phyloP scores from a whole-genome alignment of 2,113 vertebrate genomes.

The Dryoscopus gambensis region DNA sequence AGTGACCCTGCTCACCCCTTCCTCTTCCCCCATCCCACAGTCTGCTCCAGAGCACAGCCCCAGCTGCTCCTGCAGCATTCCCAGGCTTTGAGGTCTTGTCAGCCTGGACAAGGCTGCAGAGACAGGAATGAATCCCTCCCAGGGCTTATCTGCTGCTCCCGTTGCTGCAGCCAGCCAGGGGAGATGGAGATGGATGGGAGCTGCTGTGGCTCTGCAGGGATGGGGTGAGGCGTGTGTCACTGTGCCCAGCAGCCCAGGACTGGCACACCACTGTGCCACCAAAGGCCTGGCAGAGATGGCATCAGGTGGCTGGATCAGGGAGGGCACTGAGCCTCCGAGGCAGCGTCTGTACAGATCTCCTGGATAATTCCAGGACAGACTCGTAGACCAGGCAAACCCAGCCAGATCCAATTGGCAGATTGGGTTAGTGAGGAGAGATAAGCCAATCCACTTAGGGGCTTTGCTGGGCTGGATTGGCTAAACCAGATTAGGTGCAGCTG shows the following conservation, averaged over 20 bases:
- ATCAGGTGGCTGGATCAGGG: not conserved
- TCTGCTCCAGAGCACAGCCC: not conserved
- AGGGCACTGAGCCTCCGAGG: not conserved
- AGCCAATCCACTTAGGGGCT: slow-evolving; percentile 27
- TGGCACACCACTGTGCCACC: not conserved
- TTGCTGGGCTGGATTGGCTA: not conserved
- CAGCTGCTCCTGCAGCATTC: not conserved
- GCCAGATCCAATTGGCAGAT: slow-evolving; percentile 13
- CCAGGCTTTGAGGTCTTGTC: not conserved
- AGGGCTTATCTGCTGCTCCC: not conserved
- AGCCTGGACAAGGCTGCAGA: not conserved
- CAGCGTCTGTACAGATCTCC: not conserved
- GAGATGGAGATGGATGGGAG: not conserved
- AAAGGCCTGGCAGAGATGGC: not conserved
- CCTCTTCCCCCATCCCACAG: not conserved
- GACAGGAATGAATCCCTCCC: not conserved
- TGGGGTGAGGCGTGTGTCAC: too few relatives aligned
- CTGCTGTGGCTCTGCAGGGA: not conserved
- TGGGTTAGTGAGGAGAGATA: not conserved
- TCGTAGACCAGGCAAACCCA: not conserved
- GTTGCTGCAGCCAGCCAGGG: not conserved
- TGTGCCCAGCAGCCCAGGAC: not conserved
- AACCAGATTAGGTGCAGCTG: slow-evolving; percentile 14
- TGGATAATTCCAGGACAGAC: not conserved
- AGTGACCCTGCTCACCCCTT: not conserved